Percentiles rank a stretch among this genome's conserved stretches.
Evolutionary conservation across 2,888 invertebrate genomes (phyloP).

Genomic region (Gastracanthus pulcherrimus): DNA sequence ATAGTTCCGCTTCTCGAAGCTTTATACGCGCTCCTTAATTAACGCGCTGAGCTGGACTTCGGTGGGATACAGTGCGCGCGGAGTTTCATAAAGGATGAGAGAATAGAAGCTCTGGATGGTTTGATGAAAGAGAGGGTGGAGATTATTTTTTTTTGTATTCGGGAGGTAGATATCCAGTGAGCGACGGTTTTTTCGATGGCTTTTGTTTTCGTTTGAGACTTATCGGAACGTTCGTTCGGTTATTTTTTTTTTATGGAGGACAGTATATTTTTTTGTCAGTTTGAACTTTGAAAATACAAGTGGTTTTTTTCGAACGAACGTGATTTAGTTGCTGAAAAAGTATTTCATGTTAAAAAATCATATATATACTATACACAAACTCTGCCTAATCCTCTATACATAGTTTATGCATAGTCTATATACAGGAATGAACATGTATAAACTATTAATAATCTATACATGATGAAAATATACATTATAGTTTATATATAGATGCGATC

Average conservation of each 20-base stretch:
- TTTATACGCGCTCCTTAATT: not conserved
- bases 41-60: too few relatives aligned
- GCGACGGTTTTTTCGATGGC: not conserved
- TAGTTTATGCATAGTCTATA: too few relatives aligned
- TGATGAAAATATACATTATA: too few relatives aligned
- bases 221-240: not conserved
- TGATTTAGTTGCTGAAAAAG: not conserved
- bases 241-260: too few relatives aligned
- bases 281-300: not conserved
- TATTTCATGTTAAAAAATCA: not conserved
- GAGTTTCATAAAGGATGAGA: not conserved
- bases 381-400: too few relatives aligned
- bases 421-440: too few relatives aligned
- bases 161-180: not conserved
- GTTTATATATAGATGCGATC: too few relatives aligned
- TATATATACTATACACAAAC: not conserved
- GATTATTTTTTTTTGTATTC: not conserved
- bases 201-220: not conserved
- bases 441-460: too few relatives aligned
- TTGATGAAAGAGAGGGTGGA: not conserved
- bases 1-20: not conserved
- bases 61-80: too few relatives aligned
- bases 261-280: not conserved
- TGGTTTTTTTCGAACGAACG: not conserved
- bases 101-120: not conserved